Evolutionary conservation across 2,797 vertebrate species (phyloP), one percentile per base, ranked within the genome.

Genomic region (Helicolenus hilgendorfi): DNA sequence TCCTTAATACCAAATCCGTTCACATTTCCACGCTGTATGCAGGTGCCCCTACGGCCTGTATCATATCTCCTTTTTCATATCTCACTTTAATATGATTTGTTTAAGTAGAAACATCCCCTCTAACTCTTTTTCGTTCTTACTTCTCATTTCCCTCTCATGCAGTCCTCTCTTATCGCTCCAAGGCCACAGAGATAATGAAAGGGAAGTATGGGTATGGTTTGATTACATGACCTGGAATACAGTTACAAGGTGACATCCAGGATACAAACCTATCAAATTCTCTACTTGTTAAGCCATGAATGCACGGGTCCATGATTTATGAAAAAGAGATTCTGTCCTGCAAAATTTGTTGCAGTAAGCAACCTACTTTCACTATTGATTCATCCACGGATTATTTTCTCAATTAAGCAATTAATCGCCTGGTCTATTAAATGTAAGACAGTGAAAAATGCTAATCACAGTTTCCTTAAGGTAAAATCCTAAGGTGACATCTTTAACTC

Each of bases 31-130:
- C 59, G 62, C 6, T 1, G 2, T 24, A 56, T 63, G 58, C 59
- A 88, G 41, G 83, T 56, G n/a, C 36, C 27, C 64, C 4, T 2
- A 36, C 1, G 7, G 27, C 64, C 77, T 56, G 38, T 78, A 56
- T 85, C 73, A 20, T 27, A 74, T 59, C 64, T 64, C 26, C 38
- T 31, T 74, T 45, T 45, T 56, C 63, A 79, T 26, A 85, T 79
- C 77, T 76, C 36, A 8, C 10, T 79, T 63, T 45, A 77, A 78
- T 69, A 58, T 5, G 24, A 79, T 81, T 68, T 81, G 27, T 70
- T 58, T 53, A 41, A 73, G 67, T 2, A 63, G 63, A 83, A 83
- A 77, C 1, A 64, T 55, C n/a, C n/a, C 81, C 29, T 72, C 20
- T 2, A 9, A 59, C 22, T 63, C 38, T 55, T 14, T n/a, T 29